phyloP scores from a whole-genome alignment of 2,113 vertebrate genomes.

The Helogale parvula region DNA sequence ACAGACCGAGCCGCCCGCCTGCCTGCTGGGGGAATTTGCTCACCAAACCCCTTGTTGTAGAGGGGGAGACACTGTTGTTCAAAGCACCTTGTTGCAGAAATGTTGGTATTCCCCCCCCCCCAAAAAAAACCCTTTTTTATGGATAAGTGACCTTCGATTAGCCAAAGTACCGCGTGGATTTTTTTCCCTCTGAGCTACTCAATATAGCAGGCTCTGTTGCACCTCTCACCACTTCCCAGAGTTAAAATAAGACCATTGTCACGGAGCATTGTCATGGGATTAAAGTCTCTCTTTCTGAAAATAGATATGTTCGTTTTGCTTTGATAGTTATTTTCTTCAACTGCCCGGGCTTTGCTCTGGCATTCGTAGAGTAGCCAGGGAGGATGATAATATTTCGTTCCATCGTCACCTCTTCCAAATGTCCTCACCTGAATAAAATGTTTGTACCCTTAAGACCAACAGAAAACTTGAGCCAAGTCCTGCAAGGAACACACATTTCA shows the following conservation, averaged over 20 bases:
- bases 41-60: no score
- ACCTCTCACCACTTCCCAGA: neutral
- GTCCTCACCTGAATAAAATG: conserved; percentile 24
- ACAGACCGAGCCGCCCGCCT: no score
- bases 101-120: neutral
- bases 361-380: neutral
- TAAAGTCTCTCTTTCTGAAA: conserved; percentile 22
- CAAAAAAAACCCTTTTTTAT: neutral
- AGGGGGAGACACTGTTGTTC: neutral
- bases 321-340: neutral
- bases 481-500: neutral
- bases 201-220: neutral
- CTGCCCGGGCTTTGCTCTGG: neutral
- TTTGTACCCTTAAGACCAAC: neutral
- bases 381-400: neutral
- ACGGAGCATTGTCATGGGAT: conserved; percentile 23
- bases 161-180: neutral
- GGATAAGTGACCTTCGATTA: conserved; percentile 3
- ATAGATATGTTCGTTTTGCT: neutral
- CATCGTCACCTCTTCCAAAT: neutral
- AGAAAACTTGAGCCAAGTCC: neutral
- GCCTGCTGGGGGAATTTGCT: no score
- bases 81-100: neutral
- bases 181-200: neutral
- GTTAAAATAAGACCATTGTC: conserved; percentile 59